A percentile compares a stretch with the other conserved stretches of the same genome.
Conservation (phyloP, 1,140 invertebrate species). For the Drosophila athabasca region DNA sequence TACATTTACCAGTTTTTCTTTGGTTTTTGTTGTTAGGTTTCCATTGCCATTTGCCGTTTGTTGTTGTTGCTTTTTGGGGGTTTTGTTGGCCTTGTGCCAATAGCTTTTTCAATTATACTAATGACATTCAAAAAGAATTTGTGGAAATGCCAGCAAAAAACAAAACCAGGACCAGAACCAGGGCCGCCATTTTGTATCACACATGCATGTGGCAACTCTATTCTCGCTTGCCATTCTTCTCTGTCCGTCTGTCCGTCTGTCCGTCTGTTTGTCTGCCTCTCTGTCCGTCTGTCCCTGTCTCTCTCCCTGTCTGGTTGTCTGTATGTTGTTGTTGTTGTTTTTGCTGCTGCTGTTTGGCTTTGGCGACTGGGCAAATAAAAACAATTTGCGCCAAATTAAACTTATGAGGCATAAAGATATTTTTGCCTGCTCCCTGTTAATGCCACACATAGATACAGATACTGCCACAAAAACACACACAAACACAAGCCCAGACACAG, state of each 20-base stretch:
- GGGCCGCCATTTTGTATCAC: slow-evolving; percentile 69
- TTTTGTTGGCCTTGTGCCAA: slow-evolving; percentile 69
- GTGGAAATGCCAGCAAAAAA: slow-evolving; percentile 65
- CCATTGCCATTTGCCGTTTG: slow-evolving; percentile 22
- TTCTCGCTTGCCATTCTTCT: slow-evolving; percentile 1
- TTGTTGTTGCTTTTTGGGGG: slow-evolving; percentile 42
- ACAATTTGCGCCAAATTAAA: slow-evolving; percentile 81
- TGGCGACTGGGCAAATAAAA: slow-evolving; percentile 78
- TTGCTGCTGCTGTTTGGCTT: slow-evolving; percentile 56
- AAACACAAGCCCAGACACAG: slow-evolving; percentile 21
- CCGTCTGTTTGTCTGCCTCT: background rate
- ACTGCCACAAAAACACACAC: slow-evolving; percentile 49
- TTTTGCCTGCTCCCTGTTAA: slow-evolving; percentile 75
- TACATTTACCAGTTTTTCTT: slow-evolving; percentile 52
- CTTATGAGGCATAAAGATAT: slow-evolving; percentile 82
- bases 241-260: background rate
- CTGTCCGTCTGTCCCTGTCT: background rate
- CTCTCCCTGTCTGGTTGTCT: background rate
- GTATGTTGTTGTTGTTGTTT: slow-evolving; percentile 18
- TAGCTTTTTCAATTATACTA: slow-evolving; percentile 81
- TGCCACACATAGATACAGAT: slow-evolving; percentile 58
- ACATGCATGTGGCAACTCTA: slow-evolving; percentile 68
- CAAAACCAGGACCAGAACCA: slow-evolving; percentile 18
- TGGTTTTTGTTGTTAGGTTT: slow-evolving; percentile 36
- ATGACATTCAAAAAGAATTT: slow-evolving; percentile 81